Evolutionary conservation across 2,113 vertebrate genomes (phyloP).

Genomic region (Hiodon alosoides): DNA sequence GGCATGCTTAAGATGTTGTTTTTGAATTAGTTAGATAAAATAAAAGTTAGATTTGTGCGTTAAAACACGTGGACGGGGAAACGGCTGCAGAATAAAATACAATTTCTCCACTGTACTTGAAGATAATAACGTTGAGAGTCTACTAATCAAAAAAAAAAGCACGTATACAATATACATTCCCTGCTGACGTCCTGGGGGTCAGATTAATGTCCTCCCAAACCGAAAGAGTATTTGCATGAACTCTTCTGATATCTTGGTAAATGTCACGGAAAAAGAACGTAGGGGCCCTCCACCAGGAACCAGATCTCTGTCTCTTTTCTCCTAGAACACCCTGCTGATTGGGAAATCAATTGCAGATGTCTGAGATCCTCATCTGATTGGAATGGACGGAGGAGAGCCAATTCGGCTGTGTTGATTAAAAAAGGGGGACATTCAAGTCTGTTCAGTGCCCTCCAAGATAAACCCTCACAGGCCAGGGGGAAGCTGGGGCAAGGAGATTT

Average conservation of each 20-base stretch:
- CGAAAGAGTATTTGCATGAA: background rate
- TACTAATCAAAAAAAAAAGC: background rate
- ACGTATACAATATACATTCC: background rate
- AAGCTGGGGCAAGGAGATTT: no score
- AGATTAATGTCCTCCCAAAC: constrained; percentile 6
- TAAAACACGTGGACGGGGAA: no score
- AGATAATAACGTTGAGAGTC: no score
- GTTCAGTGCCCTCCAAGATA: background rate
- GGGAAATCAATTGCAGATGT: constrained; percentile 12
- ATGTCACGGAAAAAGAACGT: background rate
- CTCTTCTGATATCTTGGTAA: background rate
- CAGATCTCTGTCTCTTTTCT: constrained; percentile 6
- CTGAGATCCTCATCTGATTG: constrained; percentile 3
- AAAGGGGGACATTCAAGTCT: background rate
- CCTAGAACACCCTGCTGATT: background rate
- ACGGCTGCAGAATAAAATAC: no score
- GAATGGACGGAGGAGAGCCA: background rate
- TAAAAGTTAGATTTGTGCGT: no score
- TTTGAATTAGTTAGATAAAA: no score
- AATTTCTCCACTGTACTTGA: background rate
- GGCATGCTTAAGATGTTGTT: no score
- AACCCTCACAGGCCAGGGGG: background rate
- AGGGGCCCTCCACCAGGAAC: background rate
- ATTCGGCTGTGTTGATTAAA: background rate
- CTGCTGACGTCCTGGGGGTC: background rate